phyloP scores from a whole-genome alignment of 1,140 invertebrate genomes.

The Drosophila melanica region DNA sequence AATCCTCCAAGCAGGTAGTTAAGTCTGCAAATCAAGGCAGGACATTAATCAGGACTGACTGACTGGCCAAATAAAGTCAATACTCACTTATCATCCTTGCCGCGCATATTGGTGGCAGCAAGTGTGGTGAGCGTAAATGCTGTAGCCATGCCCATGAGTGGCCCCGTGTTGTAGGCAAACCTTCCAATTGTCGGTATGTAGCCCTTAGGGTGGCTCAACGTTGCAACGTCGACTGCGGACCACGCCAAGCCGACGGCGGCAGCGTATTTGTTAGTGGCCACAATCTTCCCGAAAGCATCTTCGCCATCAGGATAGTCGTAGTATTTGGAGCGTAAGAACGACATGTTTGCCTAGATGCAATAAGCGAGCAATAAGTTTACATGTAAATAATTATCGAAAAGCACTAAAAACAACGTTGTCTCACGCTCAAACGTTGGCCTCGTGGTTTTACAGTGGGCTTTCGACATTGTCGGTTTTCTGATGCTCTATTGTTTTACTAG shows the following conservation, averaged over 20 bases:
- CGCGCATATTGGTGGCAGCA: conserved; percentile 85
- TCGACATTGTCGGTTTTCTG: neutral
- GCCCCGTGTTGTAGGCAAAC: conserved; percentile 85
- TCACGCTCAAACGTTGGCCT: neutral
- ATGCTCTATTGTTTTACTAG: neutral
- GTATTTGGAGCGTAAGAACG: conserved; percentile 84
- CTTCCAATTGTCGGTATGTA: conserved; percentile 84
- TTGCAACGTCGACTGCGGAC: conserved; percentile 86
- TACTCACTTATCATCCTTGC: conserved; percentile 87
- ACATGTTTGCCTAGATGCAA: conserved; percentile 62
- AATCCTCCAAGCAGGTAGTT: conserved; percentile 87
- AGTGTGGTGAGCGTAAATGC: conserved; percentile 87
- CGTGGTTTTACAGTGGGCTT: neutral
- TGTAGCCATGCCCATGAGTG: conserved; percentile 87
- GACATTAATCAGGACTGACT: neutral
- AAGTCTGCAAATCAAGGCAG: conserved; percentile 57
- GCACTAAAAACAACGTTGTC: neutral
- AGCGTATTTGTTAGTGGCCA: conserved; percentile 86
- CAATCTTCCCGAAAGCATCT: conserved; percentile 87
- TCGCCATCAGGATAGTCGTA: conserved; percentile 89
- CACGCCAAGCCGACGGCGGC: conserved; percentile 84
- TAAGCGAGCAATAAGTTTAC: neutral
- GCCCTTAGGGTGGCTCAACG: conserved; percentile 86
- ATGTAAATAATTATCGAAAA: conserved; percentile 26
- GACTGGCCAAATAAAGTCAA: too few species aligned